Evolutionary conservation across 2,113 vertebrate genomes (phyloP).

Genomic region (Epinephelus lanceolatus): DNA sequence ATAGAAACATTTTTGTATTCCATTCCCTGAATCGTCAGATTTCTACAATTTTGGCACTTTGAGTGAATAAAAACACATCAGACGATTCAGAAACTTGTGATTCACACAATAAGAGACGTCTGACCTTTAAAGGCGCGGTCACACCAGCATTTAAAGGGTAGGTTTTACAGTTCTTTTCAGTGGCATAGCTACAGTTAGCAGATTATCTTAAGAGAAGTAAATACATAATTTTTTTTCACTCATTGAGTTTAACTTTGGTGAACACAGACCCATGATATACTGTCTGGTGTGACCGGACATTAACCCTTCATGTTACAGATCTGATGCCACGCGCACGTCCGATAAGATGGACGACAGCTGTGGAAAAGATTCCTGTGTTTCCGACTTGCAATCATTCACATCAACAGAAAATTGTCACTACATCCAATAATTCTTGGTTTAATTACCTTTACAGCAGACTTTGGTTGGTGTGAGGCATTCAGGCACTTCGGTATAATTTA

Average conservation of each 20-base stretch:
- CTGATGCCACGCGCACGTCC: not conserved
- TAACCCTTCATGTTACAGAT: not conserved
- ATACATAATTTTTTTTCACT: no score
- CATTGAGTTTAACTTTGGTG: no score
- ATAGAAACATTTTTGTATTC: not conserved
- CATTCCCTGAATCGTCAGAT: slow-evolving; percentile 22
- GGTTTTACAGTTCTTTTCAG: no score
- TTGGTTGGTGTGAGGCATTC: not conserved
- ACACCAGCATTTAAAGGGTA: not conserved
- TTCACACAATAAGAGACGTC: not conserved
- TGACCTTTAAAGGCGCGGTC: not conserved
- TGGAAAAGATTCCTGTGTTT: not conserved
- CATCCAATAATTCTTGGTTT: not conserved
- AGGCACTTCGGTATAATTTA: not conserved
- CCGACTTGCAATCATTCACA: not conserved
- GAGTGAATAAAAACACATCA: slow-evolving; percentile 19
- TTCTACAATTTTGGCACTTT: slow-evolving; percentile 63
- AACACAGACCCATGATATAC: no score
- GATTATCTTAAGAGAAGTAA: no score
- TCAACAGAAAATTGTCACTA: not conserved
- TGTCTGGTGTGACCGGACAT: not conserved
- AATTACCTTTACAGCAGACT: not conserved
- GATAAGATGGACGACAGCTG: not conserved
- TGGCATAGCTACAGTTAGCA: no score
- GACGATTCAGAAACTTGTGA: not conserved